Base-by-base conservation (phyloP, 2,888 invertebrate genomes). In the Caenorhabditis sulstoni region DNA sequence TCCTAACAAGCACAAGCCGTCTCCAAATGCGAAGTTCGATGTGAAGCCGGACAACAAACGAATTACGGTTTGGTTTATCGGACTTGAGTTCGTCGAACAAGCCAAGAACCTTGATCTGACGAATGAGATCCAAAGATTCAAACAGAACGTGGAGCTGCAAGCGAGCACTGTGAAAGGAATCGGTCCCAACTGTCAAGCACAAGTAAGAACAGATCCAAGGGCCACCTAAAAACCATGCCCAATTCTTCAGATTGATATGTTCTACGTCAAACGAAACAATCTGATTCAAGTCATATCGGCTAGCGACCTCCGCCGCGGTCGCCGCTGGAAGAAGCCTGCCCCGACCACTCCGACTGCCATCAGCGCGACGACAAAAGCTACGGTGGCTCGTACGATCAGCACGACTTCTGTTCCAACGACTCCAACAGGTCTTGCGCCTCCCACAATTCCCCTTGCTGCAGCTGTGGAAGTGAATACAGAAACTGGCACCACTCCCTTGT, bases 41-140 rank as follows among this genome's bases (percentile, higher is more conserved):
- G 59, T 86, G 16, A 77, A 75, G 23, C 85, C 83, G 49, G 84
- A 86, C 83, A 86, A 45, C 67, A 83, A 74, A 23, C 66, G 47
- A 23, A 37, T 79, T 90, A 94, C 95, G 7, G 94, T 96, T 94
- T 99, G 99, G 99, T 98, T 98, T 91, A 96, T 99, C 88, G 99
- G 99, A 0, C 92, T 99, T 62, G 94, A 95, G 82, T 96, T 99
- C 91, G 94, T 94, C 87, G 95, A 95, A 92, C 95, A 94, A 90
- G 83, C 85, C 9, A 85, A 83, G 44, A 96, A 96, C 90, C 94
- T 99, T 62, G 96, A 98, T 92, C 93, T 98, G 74, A 97, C 97
- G 0, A 94, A 94, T 85, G 97, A 96, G 90, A 97, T 98, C 84
- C 52, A 65, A 12, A 14, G 59, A 12, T 73, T 73, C 57, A 65